Evolutionary conservation across 2,797 vertebrate genomes (phyloP), one percentile per base, ranked within the genome.

Genomic region (Lemur catta): DNA sequence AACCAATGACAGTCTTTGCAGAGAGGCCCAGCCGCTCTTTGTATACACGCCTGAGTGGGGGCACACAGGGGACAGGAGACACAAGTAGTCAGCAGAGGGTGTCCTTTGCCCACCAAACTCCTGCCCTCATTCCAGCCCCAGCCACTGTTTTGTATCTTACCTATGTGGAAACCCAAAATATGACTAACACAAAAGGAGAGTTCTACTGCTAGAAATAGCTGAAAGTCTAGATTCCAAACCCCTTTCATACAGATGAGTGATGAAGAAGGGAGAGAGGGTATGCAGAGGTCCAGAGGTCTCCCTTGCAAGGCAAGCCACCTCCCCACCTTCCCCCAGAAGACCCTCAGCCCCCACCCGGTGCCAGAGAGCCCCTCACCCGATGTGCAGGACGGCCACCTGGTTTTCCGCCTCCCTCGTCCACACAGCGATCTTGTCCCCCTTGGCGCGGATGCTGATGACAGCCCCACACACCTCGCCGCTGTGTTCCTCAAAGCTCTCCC

Each of bases 391-490:
- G 0, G 98, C 98, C 3, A 98, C 98, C 24, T 96, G 97, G 96
- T 99, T 98, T 98, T 99, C 99, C 0, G 99, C 99, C 93, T 99
- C 99, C 4, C 97, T 97, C 1, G 99, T 99, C 99, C 99, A 99
- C 96, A 99, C 92, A 1, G 99, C 99, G 0, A 99, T 99, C 98
- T 99, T 99, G 98, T 99, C 99, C 22, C 99, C 99, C 96, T 99
- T 99, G 92, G 99, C 95, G 0, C 99, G 99, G 84, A 99, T 98
- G 84, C 99, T 99, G 95, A 99, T 98, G 61, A 99, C 99, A 0
- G 99, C 99, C 1, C 99, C 99, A 0, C 99, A 99, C 84, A 99
- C 98, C 22, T 99, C 99, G 0, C 97, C 95, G 0, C 98, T 98
- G 94, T 98, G 98, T 7, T 98, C 97, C 0, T 98, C 98, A 89